Evolutionary conservation across 2,888 invertebrate genomes (phyloP).

Genomic region (Hartigia nigra): DNA sequence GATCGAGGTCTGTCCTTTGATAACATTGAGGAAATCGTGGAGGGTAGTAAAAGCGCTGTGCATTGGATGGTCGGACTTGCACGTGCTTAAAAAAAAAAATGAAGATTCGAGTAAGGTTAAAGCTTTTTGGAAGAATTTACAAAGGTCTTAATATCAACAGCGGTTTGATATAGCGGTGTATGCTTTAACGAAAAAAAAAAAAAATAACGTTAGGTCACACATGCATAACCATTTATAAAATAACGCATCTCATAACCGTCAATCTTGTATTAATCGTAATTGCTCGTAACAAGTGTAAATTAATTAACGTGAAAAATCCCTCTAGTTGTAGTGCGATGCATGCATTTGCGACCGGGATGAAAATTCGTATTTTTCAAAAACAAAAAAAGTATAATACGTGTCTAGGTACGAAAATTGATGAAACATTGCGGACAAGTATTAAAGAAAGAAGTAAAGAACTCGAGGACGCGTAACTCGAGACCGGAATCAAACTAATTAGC

Average conservation of each 20-base stretch:
- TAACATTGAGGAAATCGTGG: constrained; percentile 44
- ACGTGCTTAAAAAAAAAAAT: constrained; percentile 29
- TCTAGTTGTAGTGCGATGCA: constrained; percentile 35
- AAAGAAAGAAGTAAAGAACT: not conserved
- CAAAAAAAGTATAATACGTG: not conserved
- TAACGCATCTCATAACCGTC: constrained; percentile 33
- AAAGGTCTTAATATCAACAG: constrained; percentile 36
- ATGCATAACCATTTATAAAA: constrained; percentile 12
- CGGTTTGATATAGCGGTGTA: constrained; percentile 34
- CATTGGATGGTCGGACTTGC: constrained; percentile 34
- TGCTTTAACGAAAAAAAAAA: constrained; percentile 26
- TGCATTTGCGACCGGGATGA: constrained; percentile 33
- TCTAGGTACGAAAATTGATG: not conserved
- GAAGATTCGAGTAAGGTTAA: constrained; percentile 25
- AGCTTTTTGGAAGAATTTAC: constrained; percentile 43
- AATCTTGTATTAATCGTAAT: constrained; percentile 35
- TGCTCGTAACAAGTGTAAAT: constrained; percentile 27
- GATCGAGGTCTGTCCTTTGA: constrained; percentile 37
- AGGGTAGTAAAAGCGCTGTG: constrained; percentile 39
- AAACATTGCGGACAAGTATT: not conserved
- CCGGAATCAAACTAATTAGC: not conserved
- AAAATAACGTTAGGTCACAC: constrained; percentile 15
- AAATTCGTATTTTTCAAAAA: not conserved
- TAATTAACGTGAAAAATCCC: constrained; percentile 34
- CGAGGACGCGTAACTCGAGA: not conserved